A percentile compares a stretch with the other conserved stretches of the same genome.
phyloP scores from a whole-genome alignment of 1,140 invertebrate species.

The Anadara kagoshimensis region DNA sequence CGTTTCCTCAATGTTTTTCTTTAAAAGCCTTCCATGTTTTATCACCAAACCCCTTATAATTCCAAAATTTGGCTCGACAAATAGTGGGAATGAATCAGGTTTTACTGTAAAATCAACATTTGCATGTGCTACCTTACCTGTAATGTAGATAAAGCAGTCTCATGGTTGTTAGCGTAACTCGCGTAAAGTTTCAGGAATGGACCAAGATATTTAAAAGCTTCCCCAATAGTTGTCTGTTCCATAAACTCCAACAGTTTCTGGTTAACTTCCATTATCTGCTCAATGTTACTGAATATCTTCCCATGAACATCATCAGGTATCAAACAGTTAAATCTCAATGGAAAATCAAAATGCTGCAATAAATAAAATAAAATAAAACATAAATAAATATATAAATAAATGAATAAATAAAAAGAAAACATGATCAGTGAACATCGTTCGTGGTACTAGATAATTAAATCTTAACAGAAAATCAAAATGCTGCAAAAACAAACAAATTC shows the following conservation, averaged over 20 bases:
- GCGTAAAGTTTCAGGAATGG: conserved; percentile 88
- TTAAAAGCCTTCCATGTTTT: too few species aligned
- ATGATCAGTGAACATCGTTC: not conserved
- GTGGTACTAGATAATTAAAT: not conserved
- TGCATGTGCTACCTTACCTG: conserved; percentile 55
- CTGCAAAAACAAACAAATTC: too few species aligned
- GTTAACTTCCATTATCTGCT: conserved; percentile 84
- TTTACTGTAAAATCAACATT: too few species aligned
- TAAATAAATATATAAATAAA: too few species aligned
- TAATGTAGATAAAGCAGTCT: conserved; percentile 73
- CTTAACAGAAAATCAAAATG: too few species aligned
- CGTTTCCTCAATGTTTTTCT: too few species aligned
- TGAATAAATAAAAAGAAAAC: too few species aligned
- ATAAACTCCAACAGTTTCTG: conserved; percentile 81
- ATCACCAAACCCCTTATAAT: too few species aligned
- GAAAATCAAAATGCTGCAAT: conserved; percentile 81
- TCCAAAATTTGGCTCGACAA: too few species aligned
- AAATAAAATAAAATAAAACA: conserved; percentile 31
- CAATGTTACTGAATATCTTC: conserved; percentile 82
- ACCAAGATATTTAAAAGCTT: conserved; percentile 82
- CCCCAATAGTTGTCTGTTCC: conserved; percentile 79
- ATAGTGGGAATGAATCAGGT: too few species aligned
- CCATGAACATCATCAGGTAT: conserved; percentile 77
- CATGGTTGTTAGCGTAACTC: conserved; percentile 85
- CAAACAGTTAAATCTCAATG: conserved; percentile 78